Evolutionary conservation across 2,797 vertebrate genomes (phyloP), one percentile per base, ranked within the genome.

Genomic region (Sebastiscus tertius): DNA sequence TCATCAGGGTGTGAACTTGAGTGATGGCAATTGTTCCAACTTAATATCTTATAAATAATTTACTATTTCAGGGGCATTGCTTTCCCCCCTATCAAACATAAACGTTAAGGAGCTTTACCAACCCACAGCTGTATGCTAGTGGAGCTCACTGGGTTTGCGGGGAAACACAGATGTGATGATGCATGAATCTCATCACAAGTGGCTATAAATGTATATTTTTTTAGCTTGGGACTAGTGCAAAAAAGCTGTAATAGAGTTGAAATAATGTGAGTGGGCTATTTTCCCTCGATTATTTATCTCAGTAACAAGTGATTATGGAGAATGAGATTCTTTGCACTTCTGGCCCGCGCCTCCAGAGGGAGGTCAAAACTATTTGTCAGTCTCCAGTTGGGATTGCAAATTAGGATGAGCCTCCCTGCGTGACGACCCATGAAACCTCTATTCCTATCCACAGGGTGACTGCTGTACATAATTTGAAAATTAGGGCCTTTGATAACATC

Each of bases 291-390:
- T 93, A 93, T 93, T 91, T 90, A 87, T 89, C 87, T 92, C 87
- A 82, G 92, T 93, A 92, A 95, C 92, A 93, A 91, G 91, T 94
- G 90, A 94, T 92, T 82, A 85, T 86, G 80, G 82, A 83, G 89
- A 87, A 92, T 90, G 91, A 88, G 89, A 92, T 91, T 91, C 88
- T 93, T 89, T 95, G 95, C 92, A 93, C 91, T 95, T 94, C 90
- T 92, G 81, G 83, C 90, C 86, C 74, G 84, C 84, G 87, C 95
- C 95, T 95, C 94, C 94, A 96, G 96, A 95, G 96, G 95, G 95
- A 93, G 94, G 96, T 96, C 96, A 96, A 95, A 96, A 91, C 94
- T 95, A 96, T 96, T 96, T 96, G 95, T 96, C 94, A 94, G 94
- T 93, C 95, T 95, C 94, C 95, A 96, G 95, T 95, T 86, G 95